These are phyloP conservation scores for Parambassis ranga DNA, from an alignment of 2,797 vertebrate genomes.

Conservation along the genomic window DNA sequence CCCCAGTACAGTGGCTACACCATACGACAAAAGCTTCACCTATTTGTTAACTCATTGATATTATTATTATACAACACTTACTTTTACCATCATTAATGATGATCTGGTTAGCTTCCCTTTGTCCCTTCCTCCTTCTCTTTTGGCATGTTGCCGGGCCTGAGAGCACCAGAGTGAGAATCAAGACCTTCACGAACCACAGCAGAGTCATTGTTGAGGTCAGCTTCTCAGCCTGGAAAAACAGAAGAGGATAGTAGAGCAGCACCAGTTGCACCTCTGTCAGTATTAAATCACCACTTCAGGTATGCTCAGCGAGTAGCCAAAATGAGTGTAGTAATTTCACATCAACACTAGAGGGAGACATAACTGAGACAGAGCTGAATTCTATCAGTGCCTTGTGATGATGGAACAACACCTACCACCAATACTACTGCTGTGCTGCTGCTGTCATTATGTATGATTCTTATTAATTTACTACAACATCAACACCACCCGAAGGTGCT, in stretches of 20 bases:
- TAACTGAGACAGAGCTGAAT: not conserved
- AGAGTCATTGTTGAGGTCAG: constrained; percentile 50
- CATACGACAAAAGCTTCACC: no score
- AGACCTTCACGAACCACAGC: constrained; percentile 62
- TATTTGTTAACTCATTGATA: no score
- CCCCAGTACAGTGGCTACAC: no score
- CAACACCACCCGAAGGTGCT: no score
- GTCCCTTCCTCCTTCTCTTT: constrained; percentile 78
- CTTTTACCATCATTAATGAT: constrained; percentile 72
- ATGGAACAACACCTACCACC: no score
- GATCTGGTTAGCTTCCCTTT: constrained; percentile 68
- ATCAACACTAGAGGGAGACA: constrained; percentile 44
- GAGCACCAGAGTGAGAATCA: constrained; percentile 70
- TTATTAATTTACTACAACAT: no score
- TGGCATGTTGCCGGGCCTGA: constrained; percentile 63
- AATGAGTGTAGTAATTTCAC: not conserved
- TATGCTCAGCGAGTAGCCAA: not conserved
- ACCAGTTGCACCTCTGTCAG: not conserved
- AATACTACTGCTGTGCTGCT: no score
- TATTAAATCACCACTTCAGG: not conserved
- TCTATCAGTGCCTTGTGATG: no score
- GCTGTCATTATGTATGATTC: no score
- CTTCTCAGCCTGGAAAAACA: constrained; percentile 8
- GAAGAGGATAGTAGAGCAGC: not conserved
- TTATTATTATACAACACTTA: constrained; percentile 73